phyloP scores from a whole-genome alignment of 2,113 vertebrate species.

The Mixornis gularis region DNA sequence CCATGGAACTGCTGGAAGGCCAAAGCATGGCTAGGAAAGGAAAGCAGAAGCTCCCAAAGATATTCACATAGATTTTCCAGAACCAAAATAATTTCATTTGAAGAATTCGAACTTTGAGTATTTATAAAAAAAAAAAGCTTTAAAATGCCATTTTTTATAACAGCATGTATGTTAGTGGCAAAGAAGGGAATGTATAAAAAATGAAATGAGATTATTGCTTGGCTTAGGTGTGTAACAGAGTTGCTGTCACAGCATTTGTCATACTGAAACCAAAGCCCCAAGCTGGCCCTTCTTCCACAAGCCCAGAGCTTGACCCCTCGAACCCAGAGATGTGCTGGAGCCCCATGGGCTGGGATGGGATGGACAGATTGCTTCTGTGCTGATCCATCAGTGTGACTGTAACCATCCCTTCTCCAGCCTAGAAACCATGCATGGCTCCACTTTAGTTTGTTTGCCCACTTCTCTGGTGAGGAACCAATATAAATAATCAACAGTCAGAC shows the following conservation, averaged over 20 bases:
- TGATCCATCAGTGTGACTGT: not conserved
- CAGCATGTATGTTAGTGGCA: not conserved
- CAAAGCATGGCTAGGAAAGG: not conserved
- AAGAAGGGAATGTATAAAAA: not conserved
- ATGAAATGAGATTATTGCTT: not conserved
- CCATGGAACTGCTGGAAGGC: no score
- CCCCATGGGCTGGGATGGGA: accelerated
- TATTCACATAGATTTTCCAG: not conserved
- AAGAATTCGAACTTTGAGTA: not conserved
- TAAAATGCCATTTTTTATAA: not conserved
- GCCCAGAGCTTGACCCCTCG: not conserved
- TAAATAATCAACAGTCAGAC: not conserved
- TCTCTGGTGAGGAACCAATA: not conserved
- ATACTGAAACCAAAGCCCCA: not conserved
- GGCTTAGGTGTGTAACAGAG: not conserved
- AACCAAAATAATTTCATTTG: not conserved
- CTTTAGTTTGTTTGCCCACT: not conserved
- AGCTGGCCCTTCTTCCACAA: not conserved
- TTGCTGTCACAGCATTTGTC: not conserved
- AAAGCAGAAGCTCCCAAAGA: not conserved
- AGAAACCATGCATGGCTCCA: not conserved
- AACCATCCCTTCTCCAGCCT: not conserved
- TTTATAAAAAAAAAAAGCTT: not conserved
- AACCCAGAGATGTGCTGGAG: accelerated
- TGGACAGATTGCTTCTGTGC: not conserved